Conservation (phyloP, 2,888 invertebrate genomes). For the Disparrhopalites patrizii region DNA sequence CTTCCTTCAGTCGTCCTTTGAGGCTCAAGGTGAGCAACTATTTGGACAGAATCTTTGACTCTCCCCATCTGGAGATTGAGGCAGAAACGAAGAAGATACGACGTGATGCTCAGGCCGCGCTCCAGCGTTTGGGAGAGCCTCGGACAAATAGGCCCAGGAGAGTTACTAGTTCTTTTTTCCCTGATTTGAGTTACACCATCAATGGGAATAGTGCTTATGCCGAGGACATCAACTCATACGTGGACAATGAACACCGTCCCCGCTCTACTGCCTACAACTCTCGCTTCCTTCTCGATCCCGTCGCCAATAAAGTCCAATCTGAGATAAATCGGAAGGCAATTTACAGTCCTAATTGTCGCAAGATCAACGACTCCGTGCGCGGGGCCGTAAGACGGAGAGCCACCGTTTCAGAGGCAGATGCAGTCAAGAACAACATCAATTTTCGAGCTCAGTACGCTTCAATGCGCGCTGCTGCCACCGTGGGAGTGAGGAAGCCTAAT, state of each 20-base stretch:
- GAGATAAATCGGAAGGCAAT: slow-evolving; percentile 22
- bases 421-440: slow-evolving; percentile 26
- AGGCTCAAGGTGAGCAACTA: slow-evolving; percentile 16
- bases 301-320: slow-evolving; percentile 9
- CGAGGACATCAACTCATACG: not conserved
- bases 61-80: slow-evolving; percentile 28
- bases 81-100: slow-evolving; percentile 24
- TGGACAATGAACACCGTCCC: not conserved
- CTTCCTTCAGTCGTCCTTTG: slow-evolving; percentile 1
- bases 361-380: slow-evolving; percentile 16
- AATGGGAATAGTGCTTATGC: slow-evolving; percentile 10
- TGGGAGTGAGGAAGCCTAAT: slow-evolving; percentile 17
- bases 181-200: slow-evolving; percentile 20
- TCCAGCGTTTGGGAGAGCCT: slow-evolving; percentile 18
- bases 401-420: slow-evolving; percentile 12
- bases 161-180: slow-evolving; percentile 24
- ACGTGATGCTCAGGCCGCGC: slow-evolving; percentile 23
- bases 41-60: slow-evolving; percentile 20
- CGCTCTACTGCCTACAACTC: not conserved
- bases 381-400: not conserved
- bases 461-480: slow-evolving; percentile 12
- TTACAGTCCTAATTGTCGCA: slow-evolving; percentile 13
- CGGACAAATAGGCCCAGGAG: slow-evolving; percentile 18
- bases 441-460: slow-evolving; percentile 24
- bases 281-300: not conserved